Evolutionary conservation across 2,888 invertebrate genomes (phyloP).

Genomic region (Chorisops tibialis): DNA sequence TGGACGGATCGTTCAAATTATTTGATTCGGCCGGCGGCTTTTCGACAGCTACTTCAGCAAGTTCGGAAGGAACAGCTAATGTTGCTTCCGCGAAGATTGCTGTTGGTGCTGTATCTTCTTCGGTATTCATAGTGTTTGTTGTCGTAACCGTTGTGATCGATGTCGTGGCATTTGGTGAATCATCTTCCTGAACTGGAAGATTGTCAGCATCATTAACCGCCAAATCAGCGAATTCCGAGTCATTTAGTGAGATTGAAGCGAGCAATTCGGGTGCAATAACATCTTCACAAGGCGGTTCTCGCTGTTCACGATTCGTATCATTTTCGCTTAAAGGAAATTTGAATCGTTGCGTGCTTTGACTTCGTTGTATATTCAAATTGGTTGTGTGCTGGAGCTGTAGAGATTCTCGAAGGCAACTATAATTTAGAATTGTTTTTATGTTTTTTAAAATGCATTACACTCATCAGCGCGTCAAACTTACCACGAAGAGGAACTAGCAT

Average conservation of each 20-base stretch:
- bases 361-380: slow-evolving; percentile 52
- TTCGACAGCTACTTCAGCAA: not conserved
- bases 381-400: slow-evolving; percentile 52
- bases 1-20: slow-evolving; percentile 32
- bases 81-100: not conserved
- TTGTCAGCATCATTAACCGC: too few relatives aligned
- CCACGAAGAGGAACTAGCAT: slow-evolving; percentile 47
- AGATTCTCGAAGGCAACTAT: slow-evolving; percentile 50
- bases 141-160: too few relatives aligned
- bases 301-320: slow-evolving; percentile 37
- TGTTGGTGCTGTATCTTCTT: not conserved
- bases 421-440: slow-evolving; percentile 10
- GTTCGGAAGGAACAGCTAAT: not conserved
- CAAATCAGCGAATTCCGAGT: too few relatives aligned
- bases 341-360: slow-evolving; percentile 52
- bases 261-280: slow-evolving; percentile 14
- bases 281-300: slow-evolving; percentile 36
- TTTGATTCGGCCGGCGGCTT: slow-evolving; percentile 2
- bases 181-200: too few relatives aligned
- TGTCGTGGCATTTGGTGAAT: too few relatives aligned
- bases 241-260: too few relatives aligned
- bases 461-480: slow-evolving; percentile 44
- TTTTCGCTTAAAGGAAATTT: slow-evolving; percentile 34
- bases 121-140: too few relatives aligned
- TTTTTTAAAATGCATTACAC: not conserved